Conservation (phyloP, 1,140 invertebrate species). For the Papilio glaucus region DNA sequence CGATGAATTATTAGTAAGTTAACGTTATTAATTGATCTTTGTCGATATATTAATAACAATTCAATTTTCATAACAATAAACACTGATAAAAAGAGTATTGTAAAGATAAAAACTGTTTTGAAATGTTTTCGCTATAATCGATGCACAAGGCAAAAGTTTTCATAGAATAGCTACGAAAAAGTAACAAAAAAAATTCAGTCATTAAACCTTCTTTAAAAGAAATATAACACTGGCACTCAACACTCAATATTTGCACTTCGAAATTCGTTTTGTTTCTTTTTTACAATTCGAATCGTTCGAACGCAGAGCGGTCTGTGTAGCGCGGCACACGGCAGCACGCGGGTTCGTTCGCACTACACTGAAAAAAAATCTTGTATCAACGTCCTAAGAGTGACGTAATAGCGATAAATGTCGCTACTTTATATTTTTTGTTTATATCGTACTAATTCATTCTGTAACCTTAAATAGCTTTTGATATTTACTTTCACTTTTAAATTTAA, state of each 20-base stretch:
- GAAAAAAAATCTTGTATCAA: slow-evolving; percentile 55
- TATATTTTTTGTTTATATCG: not conserved
- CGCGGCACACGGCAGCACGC: slow-evolving; percentile 50
- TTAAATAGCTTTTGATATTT: not conserved
- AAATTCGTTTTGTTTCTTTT: slow-evolving; percentile 47
- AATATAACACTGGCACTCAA: slow-evolving; percentile 60
- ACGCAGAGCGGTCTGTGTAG: slow-evolving; percentile 49
- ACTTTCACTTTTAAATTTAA: no score
- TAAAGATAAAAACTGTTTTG: slow-evolving; percentile 4
- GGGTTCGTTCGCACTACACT: slow-evolving; percentile 66
- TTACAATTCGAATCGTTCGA: slow-evolving; percentile 54
- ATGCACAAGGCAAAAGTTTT: not conserved
- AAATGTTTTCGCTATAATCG: not conserved
- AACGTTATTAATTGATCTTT: no score
- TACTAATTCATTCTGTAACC: not conserved
- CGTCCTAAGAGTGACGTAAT: slow-evolving; percentile 37
- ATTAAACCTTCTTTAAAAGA: slow-evolving; percentile 47
- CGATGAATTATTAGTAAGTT: not conserved
- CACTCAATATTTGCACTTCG: slow-evolving; percentile 54
- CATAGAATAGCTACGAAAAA: not conserved
- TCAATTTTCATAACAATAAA: slow-evolving; percentile 12
- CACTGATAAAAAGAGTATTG: not conserved
- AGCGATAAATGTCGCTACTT: slow-evolving; percentile 3
- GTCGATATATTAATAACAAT: not conserved
- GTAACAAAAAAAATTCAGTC: not conserved